A percentile compares a stretch with the other conserved stretches of the same genome.
These are phyloP conservation scores for Oncorhynchus tshawytscha DNA, from an alignment of 2,113 vertebrate genomes.

Conservation along the genomic window DNA sequence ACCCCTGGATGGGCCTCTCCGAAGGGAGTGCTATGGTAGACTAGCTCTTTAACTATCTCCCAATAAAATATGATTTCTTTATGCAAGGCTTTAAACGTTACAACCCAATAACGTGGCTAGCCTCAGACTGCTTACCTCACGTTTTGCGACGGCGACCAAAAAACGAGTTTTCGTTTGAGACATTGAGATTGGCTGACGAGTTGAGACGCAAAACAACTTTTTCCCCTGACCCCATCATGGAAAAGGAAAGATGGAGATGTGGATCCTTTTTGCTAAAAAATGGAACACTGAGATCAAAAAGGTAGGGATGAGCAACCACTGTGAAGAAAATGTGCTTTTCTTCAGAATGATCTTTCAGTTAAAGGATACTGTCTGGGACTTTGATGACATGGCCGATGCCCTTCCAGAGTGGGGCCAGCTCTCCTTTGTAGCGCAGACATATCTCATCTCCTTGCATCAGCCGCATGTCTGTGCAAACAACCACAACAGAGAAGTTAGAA, in stretches of 20 bases:
- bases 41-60: too few species aligned
- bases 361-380: conserved; percentile 98
- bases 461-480: conserved; percentile 84
- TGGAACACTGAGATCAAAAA: neutral
- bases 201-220: neutral
- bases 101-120: neutral
- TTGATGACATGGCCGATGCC: conserved; percentile 98
- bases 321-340: too few species aligned
- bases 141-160: neutral
- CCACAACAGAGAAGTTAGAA: conserved; percentile 9
- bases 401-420: conserved; percentile 93
- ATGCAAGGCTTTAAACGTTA: too few species aligned
- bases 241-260: neutral
- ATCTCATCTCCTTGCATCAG: conserved; percentile 99
- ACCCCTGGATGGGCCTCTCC: too few species aligned
- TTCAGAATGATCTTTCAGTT: neutral
- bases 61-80: too few species aligned
- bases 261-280: neutral
- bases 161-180: neutral
- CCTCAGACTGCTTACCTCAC: too few species aligned
- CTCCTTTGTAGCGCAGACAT: conserved; percentile 95
- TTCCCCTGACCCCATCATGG: neutral
- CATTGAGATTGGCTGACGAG: neutral
- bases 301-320: too few species aligned
- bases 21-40: too few species aligned